A percentile compares a stretch with the other conserved stretches of the same genome.
Evolutionary conservation across 2,888 invertebrate species (phyloP).

Genomic region (Plusia festucae): DNA sequence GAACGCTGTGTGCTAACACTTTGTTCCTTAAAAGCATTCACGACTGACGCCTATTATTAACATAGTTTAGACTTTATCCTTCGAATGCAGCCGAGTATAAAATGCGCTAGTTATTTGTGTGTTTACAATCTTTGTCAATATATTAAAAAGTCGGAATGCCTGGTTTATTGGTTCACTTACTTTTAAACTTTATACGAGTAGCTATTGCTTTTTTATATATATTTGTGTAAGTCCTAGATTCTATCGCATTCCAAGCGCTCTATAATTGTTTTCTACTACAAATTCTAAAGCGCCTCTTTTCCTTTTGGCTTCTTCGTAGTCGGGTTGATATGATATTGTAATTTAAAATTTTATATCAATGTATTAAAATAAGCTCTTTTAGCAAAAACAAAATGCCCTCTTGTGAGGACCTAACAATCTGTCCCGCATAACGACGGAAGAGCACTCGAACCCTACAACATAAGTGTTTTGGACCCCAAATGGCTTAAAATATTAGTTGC

Average conservation of each 20-base stretch:
- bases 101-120: slow-evolving; percentile 39
- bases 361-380: no score
- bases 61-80: slow-evolving; percentile 50
- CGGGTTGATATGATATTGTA: no score
- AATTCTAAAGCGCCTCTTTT: no score
- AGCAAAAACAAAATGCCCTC: slow-evolving; percentile 2
- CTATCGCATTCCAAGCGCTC: slow-evolving; percentile 27
- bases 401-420: slow-evolving; percentile 3
- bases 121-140: slow-evolving; percentile 33
- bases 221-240: slow-evolving; percentile 27
- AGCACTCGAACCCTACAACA: background rate
- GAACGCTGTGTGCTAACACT: slow-evolving; percentile 69
- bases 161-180: slow-evolving; percentile 25
- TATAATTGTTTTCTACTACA: slow-evolving; percentile 12
- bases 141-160: slow-evolving; percentile 34
- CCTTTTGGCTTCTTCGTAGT: no score
- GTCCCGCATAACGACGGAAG: background rate
- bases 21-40: slow-evolving; percentile 75
- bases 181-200: slow-evolving; percentile 30
- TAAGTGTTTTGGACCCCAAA: slow-evolving; percentile 7
- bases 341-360: no score
- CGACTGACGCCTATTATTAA: slow-evolving; percentile 61
- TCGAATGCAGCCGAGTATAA: slow-evolving; percentile 40
- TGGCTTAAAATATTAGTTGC: slow-evolving; percentile 6
- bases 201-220: slow-evolving; percentile 40